Evolutionary conservation across 2,888 invertebrate species (phyloP).

Genomic region (Andrena flavipes): DNA sequence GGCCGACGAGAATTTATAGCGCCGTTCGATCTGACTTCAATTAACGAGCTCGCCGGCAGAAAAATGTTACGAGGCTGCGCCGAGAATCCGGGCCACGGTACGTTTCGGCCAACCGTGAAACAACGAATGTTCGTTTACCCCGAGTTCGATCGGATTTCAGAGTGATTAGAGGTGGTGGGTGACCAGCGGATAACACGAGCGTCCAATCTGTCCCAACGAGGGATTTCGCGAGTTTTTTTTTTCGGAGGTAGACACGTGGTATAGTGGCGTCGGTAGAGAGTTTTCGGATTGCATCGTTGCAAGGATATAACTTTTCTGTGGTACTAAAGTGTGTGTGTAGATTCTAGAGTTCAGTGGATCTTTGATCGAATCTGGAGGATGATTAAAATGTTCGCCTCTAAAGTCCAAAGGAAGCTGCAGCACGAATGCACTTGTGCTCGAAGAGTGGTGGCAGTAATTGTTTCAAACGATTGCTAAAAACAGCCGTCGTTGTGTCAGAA

Average conservation of each 20-base stretch:
- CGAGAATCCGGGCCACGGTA: background rate
- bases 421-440: background rate
- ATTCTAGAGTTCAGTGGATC: too few species aligned
- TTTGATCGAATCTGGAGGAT: background rate
- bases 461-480: background rate
- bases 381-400: background rate
- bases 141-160: background rate
- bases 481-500: background rate
- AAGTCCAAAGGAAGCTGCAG: background rate
- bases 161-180: conserved; percentile 1
- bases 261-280: too few species aligned
- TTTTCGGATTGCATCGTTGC: too few species aligned
- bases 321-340: background rate
- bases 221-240: background rate
- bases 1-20: conserved; percentile 5
- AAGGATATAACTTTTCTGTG: background rate
- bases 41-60: conserved; percentile 26
- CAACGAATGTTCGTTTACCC: conserved; percentile 1
- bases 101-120: background rate
- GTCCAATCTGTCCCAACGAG: background rate
- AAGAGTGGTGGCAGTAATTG: background rate
- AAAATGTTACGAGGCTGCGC: conserved; percentile 14
- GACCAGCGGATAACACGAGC: background rate
- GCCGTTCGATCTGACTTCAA: conserved; percentile 31
- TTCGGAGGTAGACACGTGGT: background rate